Evolutionary conservation across 2,113 vertebrate genomes (phyloP).

Genomic region (Hydrolagus affinis): DNA sequence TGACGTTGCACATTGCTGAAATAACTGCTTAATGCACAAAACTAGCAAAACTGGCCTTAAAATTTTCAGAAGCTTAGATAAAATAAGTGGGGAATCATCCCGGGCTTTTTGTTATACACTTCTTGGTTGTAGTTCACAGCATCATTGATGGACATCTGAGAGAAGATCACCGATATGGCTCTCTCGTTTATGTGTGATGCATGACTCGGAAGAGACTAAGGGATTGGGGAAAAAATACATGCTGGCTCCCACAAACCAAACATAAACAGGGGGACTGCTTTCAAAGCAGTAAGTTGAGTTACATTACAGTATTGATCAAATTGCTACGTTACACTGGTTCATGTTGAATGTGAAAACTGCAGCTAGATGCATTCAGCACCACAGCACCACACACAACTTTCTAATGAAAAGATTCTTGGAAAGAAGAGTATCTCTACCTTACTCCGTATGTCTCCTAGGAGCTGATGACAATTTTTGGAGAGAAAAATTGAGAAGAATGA

Average conservation of each 20-base stretch:
- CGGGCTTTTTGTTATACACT: not conserved
- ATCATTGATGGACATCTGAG: too few relatives aligned
- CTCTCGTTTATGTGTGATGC: not conserved
- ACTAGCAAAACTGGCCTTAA: not conserved
- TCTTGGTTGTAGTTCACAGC: not conserved
- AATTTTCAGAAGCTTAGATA: not conserved
- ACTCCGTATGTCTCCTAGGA: constrained; percentile 96
- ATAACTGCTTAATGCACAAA: not conserved
- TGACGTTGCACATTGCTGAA: not conserved
- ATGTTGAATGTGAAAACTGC: not conserved
- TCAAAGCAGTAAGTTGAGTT: not conserved
- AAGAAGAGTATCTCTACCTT: constrained; percentile 78
- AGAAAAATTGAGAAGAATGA: constrained; percentile 59
- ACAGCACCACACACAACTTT: constrained; percentile 6
- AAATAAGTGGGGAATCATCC: not conserved
- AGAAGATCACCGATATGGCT: not conserved
- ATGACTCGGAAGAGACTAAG: too few relatives aligned
- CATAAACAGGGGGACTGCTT: too few relatives aligned
- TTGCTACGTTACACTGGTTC: not conserved
- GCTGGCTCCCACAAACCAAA: too few relatives aligned
- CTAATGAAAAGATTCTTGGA: constrained; percentile 14
- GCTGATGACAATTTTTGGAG: constrained; percentile 84
- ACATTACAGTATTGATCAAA: not conserved
- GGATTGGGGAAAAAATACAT: too few relatives aligned
- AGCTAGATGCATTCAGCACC: not conserved